Percentiles rank a stretch among this genome's conserved stretches.
These are phyloP conservation scores for Caerostris darwini DNA, from an alignment of 1,140 invertebrate species.

Conservation along the genomic window DNA sequence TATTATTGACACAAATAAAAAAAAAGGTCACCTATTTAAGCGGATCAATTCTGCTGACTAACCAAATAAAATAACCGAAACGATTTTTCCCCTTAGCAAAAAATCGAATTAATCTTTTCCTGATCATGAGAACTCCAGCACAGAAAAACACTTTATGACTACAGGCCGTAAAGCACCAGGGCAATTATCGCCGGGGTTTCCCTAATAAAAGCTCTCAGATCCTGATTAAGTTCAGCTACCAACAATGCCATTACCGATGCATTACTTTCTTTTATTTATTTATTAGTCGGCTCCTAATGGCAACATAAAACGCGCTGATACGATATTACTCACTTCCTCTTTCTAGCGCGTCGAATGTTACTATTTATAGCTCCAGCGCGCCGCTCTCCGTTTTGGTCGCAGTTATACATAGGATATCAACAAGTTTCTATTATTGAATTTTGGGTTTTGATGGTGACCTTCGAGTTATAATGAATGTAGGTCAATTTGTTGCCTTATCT, in stretches of 20 bases:
- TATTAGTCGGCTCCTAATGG: conserved; percentile 9
- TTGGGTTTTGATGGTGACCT: background rate
- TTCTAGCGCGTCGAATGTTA: background rate
- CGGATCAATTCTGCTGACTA: too few species aligned
- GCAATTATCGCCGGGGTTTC: conserved; percentile 24
- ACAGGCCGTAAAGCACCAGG: background rate
- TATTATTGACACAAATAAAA: too few species aligned
- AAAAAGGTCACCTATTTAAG: too few species aligned
- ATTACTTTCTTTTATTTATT: conserved; percentile 36
- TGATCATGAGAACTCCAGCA: background rate
- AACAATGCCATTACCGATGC: conserved; percentile 38
- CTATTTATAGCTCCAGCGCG: background rate
- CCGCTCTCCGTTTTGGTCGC: background rate
- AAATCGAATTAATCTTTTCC: conserved; percentile 1
- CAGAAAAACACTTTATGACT: background rate
- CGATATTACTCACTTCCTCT: conserved; percentile 14
- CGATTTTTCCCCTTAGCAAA: background rate
- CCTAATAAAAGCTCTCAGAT: background rate
- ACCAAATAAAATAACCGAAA: too few species aligned
- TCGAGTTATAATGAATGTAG: conserved; percentile 6
- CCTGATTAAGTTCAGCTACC: background rate
- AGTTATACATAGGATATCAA: conserved; percentile 4
- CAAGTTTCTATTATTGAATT: conserved; percentile 11
- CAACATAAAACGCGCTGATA: conserved; percentile 27
- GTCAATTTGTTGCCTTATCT: background rate